Conservation (phyloP, 2,797 vertebrate species). For the Lophius americanus region DNA sequence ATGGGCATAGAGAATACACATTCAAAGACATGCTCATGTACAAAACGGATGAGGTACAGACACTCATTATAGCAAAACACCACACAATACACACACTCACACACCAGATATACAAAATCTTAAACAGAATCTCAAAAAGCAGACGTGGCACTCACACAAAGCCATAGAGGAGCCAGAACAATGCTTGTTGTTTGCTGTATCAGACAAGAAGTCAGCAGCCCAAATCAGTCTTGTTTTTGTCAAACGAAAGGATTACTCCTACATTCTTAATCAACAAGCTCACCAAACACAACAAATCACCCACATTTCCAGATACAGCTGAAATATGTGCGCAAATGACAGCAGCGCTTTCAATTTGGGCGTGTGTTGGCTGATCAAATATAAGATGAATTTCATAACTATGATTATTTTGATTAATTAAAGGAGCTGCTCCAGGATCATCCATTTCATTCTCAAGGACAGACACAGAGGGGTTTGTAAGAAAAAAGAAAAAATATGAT, state of each 20-base stretch:
- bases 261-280: conserved; percentile 67
- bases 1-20: conserved; percentile 27
- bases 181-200: conserved; percentile 52
- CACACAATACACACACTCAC: conserved; percentile 20
- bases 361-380: conserved; percentile 65
- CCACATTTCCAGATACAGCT: conserved; percentile 49
- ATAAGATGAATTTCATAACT: conserved; percentile 56
- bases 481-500: conserved; percentile 22
- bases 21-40: conserved; percentile 25
- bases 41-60: conserved; percentile 33
- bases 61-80: conserved; percentile 28
- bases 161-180: conserved; percentile 49
- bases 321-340: conserved; percentile 50
- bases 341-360: conserved; percentile 45
- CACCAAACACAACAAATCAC: conserved; percentile 64
- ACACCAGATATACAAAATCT: conserved; percentile 19
- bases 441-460: conserved; percentile 67
- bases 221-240: conserved; percentile 54
- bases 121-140: conserved; percentile 23
- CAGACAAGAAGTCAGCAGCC: conserved; percentile 54
- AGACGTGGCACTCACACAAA: conserved; percentile 16
- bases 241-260: conserved; percentile 65
- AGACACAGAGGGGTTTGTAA: conserved; percentile 32
- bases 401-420: conserved; percentile 68
- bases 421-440: conserved; percentile 49